Evolutionary conservation across 92 coral and sea anemone genomes (phyloP).

Genomic region (Phymanthus crucifer): DNA sequence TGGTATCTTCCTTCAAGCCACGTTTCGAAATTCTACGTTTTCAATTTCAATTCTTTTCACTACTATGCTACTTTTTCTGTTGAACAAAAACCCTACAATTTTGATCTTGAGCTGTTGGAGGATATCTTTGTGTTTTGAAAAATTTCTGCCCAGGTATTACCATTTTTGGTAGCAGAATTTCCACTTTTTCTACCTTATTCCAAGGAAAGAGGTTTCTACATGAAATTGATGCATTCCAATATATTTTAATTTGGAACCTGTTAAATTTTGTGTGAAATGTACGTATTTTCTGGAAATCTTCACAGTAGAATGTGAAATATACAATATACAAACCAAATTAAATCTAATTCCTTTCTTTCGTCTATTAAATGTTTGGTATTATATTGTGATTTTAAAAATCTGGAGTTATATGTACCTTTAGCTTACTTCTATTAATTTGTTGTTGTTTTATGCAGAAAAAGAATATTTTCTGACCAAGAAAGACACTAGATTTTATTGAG

Average conservation of each 20-base stretch:
- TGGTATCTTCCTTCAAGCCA: background rate
- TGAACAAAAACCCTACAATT: background rate
- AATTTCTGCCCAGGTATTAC: background rate
- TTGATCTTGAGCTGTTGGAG: background rate
- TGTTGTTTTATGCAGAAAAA: background rate
- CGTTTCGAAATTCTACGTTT: background rate
- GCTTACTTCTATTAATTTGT: background rate
- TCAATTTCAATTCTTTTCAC: background rate
- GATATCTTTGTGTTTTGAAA: background rate
- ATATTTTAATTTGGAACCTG: background rate
- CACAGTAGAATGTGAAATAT: background rate
- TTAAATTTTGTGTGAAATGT: background rate
- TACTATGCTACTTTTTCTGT: background rate
- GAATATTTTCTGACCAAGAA: background rate
- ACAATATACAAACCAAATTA: background rate
- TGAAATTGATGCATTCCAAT: background rate
- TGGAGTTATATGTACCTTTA: background rate
- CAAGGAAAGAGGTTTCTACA: background rate
- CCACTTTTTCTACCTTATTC: background rate
- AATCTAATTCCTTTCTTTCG: background rate
- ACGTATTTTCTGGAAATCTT: background rate
- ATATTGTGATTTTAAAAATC: background rate
- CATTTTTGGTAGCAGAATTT: background rate
- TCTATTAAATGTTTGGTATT: background rate
- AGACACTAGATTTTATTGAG: background rate